A percentile compares a stretch with the other conserved stretches of the same genome.
Conservation (phyloP, 2,113 vertebrate genomes). For the Labrus mixtus region DNA sequence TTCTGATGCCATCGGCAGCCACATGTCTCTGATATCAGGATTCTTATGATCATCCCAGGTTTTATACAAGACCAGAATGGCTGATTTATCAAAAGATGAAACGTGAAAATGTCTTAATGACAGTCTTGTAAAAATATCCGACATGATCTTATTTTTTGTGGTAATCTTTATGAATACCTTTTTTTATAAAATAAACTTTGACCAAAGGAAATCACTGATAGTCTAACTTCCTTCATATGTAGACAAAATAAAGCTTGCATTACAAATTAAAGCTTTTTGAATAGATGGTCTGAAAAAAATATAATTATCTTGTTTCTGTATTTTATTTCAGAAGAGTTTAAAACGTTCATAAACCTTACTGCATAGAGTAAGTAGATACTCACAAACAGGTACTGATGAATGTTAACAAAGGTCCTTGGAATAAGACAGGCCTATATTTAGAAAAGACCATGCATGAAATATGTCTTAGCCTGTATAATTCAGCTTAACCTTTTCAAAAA, state of each 20-base stretch:
- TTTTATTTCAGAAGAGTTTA: no score
- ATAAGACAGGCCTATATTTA: slow-evolving; percentile 29
- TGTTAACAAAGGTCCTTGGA: slow-evolving; percentile 3
- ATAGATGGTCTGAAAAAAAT: no score
- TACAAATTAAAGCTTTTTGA: no score
- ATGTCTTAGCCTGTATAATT: slow-evolving; percentile 8
- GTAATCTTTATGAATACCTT: no score
- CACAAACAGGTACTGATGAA: background rate
- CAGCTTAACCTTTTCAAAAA: slow-evolving; percentile 4
- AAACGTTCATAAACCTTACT: background rate
- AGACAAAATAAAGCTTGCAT: no score
- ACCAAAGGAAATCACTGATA: no score
- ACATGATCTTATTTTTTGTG: no score
- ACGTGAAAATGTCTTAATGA: background rate
- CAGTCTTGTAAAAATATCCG: no score
- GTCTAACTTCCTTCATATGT: no score
- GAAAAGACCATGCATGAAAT: background rate
- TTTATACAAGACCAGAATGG: slow-evolving; percentile 11
- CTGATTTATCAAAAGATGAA: slow-evolving; percentile 6
- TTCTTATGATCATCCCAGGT: slow-evolving; percentile 18
- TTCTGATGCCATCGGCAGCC: slow-evolving; percentile 21
- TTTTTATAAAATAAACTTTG: no score
- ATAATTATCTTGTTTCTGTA: no score
- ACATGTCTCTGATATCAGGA: slow-evolving; percentile 18
- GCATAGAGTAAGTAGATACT: no score